A percentile compares a stretch with the other conserved stretches of the same genome.
Evolutionary conservation across 2,113 vertebrate species (phyloP).

Genomic region (Sapayoa aenigma): DNA sequence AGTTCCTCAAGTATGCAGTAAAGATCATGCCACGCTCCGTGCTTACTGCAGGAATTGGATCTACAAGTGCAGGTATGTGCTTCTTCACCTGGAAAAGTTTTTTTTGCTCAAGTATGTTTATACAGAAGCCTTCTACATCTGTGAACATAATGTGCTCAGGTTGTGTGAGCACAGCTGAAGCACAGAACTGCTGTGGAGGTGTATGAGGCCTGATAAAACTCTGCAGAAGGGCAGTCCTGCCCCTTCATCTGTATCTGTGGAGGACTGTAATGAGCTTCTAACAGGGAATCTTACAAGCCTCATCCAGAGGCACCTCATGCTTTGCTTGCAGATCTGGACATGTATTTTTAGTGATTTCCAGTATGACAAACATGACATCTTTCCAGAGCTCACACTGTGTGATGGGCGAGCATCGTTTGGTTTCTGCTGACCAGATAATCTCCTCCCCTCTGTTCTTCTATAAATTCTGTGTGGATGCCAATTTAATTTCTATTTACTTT

Average conservation of each 20-base stretch:
- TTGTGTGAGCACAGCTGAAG: not conserved
- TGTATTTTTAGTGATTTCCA: conserved; percentile 11
- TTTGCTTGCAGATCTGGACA: not conserved
- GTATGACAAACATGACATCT: not conserved
- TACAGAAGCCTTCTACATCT: not conserved
- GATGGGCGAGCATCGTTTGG: not conserved
- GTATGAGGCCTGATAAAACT: not conserved
- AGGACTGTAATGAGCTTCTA: not conserved
- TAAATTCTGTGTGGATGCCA: not conserved
- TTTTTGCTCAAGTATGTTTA: not conserved
- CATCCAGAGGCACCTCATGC: not conserved
- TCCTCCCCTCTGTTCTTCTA: not conserved
- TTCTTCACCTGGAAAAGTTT: not conserved
- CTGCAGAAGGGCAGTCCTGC: not conserved
- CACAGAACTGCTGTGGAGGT: not conserved
- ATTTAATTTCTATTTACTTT: not conserved
- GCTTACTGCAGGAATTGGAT: conserved; percentile 94
- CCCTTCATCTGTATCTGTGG: not conserved
- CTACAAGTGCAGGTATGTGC: conserved; percentile 90
- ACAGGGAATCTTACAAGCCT: not conserved
- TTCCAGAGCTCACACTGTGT: not conserved
- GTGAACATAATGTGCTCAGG: not conserved
- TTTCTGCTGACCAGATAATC: not conserved
- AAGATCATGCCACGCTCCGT: conserved; percentile 93
- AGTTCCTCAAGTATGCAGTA: conserved; percentile 96